Evolutionary conservation across 2,797 vertebrate species (phyloP), one percentile per base, ranked within the genome.

Genomic region (Avahi laniger): DNA sequence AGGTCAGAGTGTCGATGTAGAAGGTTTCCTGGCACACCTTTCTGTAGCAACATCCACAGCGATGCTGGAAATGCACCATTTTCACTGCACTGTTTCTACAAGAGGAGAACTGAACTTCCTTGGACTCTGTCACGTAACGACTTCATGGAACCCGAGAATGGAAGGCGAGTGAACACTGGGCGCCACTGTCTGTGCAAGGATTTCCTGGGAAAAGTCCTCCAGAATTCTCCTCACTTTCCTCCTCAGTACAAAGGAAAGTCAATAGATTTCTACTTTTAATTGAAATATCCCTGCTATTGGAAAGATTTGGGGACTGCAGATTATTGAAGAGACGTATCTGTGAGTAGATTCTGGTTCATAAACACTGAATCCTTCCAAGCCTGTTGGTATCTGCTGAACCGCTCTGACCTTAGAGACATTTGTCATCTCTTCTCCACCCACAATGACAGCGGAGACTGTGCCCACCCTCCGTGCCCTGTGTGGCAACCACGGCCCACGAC

Each of bases 31-130:
- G 8, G 3, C 1, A 5, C 26, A 10, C 11, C 50, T 33, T n/a
- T 52, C 46, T 52, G 6, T 11, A 11, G 26, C 2, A 43, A 0
- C 2, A 4, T 20, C 13, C 28, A 28, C 3, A 8, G 7, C 1
- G 41, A 52, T 30, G 17, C 22, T 33, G 7, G 22, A 9, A 54
- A 18, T 30, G 14, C 3, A 2, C 22, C 7, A 0, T 43, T 52
- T 30, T 52, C 46, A 4, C 30, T 12, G 4, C 1, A 13, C 43
- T 2, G 6, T 46, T 50, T 33, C 46, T 46, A 1, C 3, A 22
- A 63, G 28, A 12, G 76, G 43, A n/a, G 13, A 54, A 61, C 10
- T 33, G 5, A 18, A 5, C 5, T 33, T 81, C 48, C 10, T 26
- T 26, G 15, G 33, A 22, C 46, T 17, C 43, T 86, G 46, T 33